Percentiles rank a stretch among this genome's conserved stretches.
Conservation (phyloP, 2,888 invertebrate genomes). For the Epinotia demarniana region DNA sequence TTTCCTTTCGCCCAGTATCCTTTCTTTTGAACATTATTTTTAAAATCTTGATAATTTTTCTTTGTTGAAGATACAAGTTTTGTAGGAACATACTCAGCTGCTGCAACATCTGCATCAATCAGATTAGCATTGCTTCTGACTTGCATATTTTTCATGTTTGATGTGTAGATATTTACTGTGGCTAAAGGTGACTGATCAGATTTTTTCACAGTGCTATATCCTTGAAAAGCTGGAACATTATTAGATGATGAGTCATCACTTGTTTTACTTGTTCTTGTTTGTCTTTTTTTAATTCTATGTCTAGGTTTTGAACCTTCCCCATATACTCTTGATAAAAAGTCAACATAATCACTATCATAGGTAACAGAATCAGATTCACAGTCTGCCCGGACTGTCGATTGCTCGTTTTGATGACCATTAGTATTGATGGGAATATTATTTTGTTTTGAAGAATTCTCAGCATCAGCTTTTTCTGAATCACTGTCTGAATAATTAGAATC, state of each 20-base stretch:
- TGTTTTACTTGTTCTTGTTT: constrained; percentile 51
- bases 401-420: constrained; percentile 26
- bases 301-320: constrained; percentile 65
- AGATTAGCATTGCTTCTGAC: constrained; percentile 57
- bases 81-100: constrained; percentile 80
- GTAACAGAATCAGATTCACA: constrained; percentile 75
- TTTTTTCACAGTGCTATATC: constrained; percentile 70
- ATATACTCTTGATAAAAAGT: constrained; percentile 75
- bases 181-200: constrained; percentile 68
- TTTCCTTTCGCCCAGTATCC: constrained; percentile 81
- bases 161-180: constrained; percentile 75
- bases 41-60: constrained; percentile 78
- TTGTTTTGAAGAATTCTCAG: constrained; percentile 51
- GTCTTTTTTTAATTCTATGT: constrained; percentile 64
- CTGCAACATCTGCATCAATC: constrained; percentile 67
- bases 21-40: constrained; percentile 74
- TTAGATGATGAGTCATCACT: constrained; percentile 52
- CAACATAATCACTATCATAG: constrained; percentile 74
- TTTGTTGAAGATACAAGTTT: constrained; percentile 74
- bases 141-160: constrained; percentile 72
- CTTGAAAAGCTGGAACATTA: constrained; percentile 59
- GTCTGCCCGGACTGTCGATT: constrained; percentile 51
- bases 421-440: constrained; percentile 46
- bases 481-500: constrained; percentile 71
- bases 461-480: constrained; percentile 60